Percentiles rank a stretch among this genome's conserved stretches.
Conservation (phyloP, 2,113 vertebrate genomes). For the Labeo catla region DNA sequence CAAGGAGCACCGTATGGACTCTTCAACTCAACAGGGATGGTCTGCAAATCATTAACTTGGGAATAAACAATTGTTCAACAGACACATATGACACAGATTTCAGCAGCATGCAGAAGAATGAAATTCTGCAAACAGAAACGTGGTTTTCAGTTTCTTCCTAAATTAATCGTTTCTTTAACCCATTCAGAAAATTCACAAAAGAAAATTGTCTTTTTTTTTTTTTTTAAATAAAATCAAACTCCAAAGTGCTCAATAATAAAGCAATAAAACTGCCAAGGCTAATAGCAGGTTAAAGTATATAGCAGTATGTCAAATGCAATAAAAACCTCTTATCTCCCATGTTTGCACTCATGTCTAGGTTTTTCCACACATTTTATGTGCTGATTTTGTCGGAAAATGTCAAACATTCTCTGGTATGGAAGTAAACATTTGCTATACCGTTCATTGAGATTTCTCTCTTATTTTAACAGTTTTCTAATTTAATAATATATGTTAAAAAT, state of each 20-base stretch:
- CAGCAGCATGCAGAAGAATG: neutral
- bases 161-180: neutral
- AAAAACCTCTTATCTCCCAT: neutral
- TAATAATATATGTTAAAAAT: neutral
- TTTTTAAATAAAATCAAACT: neutral
- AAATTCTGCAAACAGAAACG: slow-evolving; percentile 6
- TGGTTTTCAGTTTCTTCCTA: neutral
- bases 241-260: neutral
- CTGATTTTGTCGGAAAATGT: neutral
- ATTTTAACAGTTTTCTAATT: neutral
- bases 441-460: neutral
- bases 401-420: neutral
- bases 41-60: slow-evolving; percentile 49
- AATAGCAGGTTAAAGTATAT: neutral
- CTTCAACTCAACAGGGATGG: neutral
- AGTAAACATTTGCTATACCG: neutral
- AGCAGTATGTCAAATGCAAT: neutral
- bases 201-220: neutral
- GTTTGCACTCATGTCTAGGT: neutral
- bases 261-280: neutral
- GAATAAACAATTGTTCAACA: slow-evolving; percentile 25
- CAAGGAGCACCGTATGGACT: neutral
- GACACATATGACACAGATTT: slow-evolving; percentile 8
- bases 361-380: neutral
- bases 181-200: neutral